Evolutionary conservation across 2,797 vertebrate species (phyloP).

Genomic region (Sebastes iracundus): DNA sequence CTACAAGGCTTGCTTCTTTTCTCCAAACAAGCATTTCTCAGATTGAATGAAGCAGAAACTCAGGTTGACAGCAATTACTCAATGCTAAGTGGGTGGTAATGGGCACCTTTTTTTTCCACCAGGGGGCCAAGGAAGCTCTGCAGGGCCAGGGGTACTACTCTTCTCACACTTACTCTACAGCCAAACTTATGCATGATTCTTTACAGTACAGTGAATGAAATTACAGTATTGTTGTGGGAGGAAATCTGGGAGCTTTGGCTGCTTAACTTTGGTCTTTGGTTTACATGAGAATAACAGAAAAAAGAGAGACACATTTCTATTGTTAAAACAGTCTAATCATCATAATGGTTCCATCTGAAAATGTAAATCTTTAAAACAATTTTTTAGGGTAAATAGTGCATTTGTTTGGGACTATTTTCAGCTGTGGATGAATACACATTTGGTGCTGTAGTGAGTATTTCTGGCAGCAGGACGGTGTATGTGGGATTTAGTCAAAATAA

Average conservation of each 20-base stretch:
- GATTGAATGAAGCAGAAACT: constrained; percentile 38
- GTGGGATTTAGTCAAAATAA: neutral
- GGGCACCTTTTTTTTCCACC: neutral
- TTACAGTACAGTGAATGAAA: constrained; percentile 14
- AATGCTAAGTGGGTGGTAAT: constrained; percentile 10
- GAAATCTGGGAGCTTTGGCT: neutral
- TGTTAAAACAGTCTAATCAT: neutral
- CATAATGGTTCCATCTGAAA: neutral
- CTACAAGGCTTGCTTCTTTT: constrained; percentile 17
- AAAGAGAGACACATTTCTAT: neutral
- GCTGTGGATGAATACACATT: neutral
- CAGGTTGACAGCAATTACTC: constrained; percentile 16
- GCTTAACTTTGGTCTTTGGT: neutral
- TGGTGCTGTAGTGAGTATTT: neutral
- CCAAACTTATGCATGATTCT: neutral
- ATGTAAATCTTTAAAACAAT: too few relatives aligned
- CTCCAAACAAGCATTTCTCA: constrained; percentile 34
- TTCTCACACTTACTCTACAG: neutral
- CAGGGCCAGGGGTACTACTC: neutral
- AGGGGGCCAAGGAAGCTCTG: neutral
- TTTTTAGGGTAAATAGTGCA: neutral
- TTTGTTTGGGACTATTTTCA: neutral
- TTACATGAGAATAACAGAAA: neutral
- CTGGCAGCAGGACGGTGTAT: neutral
- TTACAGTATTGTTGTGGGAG: constrained; percentile 13